Base-by-base conservation (phyloP, 2,797 vertebrate species). In the Capromys pilorides region DNA sequence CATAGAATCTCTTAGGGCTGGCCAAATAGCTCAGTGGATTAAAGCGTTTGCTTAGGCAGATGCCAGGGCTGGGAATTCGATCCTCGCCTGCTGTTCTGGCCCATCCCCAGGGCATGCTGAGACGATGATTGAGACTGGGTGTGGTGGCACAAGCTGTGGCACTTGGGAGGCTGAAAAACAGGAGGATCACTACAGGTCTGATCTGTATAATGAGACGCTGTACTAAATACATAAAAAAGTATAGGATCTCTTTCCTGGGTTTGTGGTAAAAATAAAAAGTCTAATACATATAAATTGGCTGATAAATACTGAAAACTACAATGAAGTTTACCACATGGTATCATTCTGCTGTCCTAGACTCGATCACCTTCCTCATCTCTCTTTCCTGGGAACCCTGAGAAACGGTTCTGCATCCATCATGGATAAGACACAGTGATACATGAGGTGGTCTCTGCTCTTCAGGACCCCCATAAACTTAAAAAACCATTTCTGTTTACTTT, bases 401-500 rank as follows among this genome's bases (percentile, higher is more conserved):
- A 75, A 66, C 0, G 0, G 33, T 41, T 59, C 92, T 83, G 77
- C 33, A 57, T 61, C 69, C 66, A 39, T 51, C 75, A 54, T 1
- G 49, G 66, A 86, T 45, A 78, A 88, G 80, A 67, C 28, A 41
- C 45, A 79, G 5, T 39, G 54, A 83, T 21, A 36, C 33, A 5
- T 6, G 1, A 57, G 14, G 2, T 39, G 18, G n/a, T 85, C 79
- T 88, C 16, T 77, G 33, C 78, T 81, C 88, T 91, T 93, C 49
- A 54, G 9, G 49, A 81, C 28, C n/a, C 61, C 57, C n/a, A 21
- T 45, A 61, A 90, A 88, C 75, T 87, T 61, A 80, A 88, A 79
- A 73, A 78, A 59, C 64, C n/a, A 28, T 57, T 83, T 90, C 75
- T 59, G 64, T n/a, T 66, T 92, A 66, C 71, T 91, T 86, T 64